phyloP scores from a whole-genome alignment of 2,113 vertebrate genomes.

The Aspiorhynchus laticeps region DNA sequence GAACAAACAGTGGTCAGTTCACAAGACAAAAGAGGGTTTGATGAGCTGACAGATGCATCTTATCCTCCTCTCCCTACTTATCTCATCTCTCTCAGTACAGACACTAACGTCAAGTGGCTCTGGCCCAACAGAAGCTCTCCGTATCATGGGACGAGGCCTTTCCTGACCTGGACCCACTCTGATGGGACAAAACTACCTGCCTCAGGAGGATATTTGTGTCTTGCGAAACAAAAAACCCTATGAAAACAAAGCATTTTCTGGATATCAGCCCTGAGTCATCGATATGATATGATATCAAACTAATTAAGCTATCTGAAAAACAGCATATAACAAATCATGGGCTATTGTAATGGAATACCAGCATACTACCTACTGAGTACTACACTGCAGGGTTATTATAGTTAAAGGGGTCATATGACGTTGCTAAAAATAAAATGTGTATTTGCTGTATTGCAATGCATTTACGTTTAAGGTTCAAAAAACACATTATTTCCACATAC shows the following conservation, averaged over 20 bases:
- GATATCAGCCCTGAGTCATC: not conserved
- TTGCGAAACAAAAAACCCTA: not conserved
- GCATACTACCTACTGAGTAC: not conserved
- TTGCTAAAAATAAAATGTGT: too few relatives aligned
- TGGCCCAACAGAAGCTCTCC: not conserved
- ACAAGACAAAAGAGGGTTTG: constrained; percentile 72
- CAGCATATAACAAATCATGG: not conserved
- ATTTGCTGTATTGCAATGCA: too few relatives aligned
- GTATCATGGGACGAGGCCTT: not conserved
- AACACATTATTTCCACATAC: too few relatives aligned
- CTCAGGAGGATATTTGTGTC: not conserved
- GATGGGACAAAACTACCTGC: not conserved
- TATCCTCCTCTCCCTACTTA: constrained; percentile 68
- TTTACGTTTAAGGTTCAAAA: too few relatives aligned
- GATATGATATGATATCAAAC: not conserved
- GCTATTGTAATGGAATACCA: not conserved
- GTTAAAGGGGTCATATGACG: too few relatives aligned
- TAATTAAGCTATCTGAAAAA: not conserved
- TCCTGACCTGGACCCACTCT: not conserved
- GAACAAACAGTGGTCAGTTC: constrained; percentile 76
- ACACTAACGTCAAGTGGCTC: constrained; percentile 39
- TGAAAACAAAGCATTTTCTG: not conserved
- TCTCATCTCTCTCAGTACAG: constrained; percentile 67
- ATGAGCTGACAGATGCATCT: constrained; percentile 64
- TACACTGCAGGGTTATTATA: too few relatives aligned